Evolutionary conservation across 1,140 invertebrate genomes (phyloP).

Genomic region (Cydia pomonella): DNA sequence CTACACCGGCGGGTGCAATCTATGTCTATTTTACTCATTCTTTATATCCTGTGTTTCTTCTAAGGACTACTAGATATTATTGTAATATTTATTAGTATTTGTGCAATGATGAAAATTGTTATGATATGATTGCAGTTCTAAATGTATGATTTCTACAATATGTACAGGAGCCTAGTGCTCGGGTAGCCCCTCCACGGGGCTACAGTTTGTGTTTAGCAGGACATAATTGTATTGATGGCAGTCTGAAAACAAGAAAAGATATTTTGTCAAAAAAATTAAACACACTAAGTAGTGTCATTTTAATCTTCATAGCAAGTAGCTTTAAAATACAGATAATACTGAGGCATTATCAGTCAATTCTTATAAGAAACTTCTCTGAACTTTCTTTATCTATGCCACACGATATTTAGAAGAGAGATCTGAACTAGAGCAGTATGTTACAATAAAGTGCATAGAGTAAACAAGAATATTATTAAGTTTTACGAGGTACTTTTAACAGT

Average conservation of each 20-base stretch:
- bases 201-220: conserved; percentile 52
- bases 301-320: not conserved
- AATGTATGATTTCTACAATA: conserved; percentile 42
- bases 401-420: not conserved
- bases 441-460: not conserved
- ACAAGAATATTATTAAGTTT: not conserved
- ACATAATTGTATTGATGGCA: conserved; percentile 63
- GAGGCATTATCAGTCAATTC: not conserved
- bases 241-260: conserved; percentile 59
- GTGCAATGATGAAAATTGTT: not conserved
- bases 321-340: too few species aligned
- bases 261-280: not conserved
- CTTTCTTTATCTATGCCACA: not conserved
- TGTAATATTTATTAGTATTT: not conserved
- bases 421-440: not conserved
- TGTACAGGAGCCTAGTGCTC: conserved; percentile 19
- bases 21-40: conserved; percentile 71
- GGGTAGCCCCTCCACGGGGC: conserved; percentile 49
- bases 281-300: not conserved
- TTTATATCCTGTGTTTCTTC: conserved; percentile 34
- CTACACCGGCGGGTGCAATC: conserved; percentile 82
- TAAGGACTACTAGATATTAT: not conserved
- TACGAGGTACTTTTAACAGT: not conserved
- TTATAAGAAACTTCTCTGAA: not conserved
- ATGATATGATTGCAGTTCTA: not conserved